Evolutionary conservation across 2,888 invertebrate species (phyloP), one percentile per base, ranked within the genome.

Genomic region (Fragum sueziense): DNA sequence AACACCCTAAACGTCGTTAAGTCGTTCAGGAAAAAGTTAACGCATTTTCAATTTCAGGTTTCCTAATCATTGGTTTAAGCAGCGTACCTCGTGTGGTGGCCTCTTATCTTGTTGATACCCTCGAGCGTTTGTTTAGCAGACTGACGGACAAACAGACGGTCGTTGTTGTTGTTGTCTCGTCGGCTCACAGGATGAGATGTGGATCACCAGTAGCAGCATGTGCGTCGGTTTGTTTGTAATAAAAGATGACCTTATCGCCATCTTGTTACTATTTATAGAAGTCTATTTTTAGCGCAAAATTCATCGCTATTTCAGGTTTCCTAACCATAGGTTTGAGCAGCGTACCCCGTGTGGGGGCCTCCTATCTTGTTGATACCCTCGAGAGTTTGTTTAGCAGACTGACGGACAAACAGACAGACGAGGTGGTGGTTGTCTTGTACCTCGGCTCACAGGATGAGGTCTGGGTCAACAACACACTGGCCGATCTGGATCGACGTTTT

Each of bases 321-420:
- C 70, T 83, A 14, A 83, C 83, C 0, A 61, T 83, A n/a, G 83
- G 83, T 3, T 31, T 83, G n/a, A 67, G 77, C 51, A 83, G 77
- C 20, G 83, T 83, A 14, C 83, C 83, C 9, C 33, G 83, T 17
- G 37, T 54, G 3, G 68, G 71, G 4, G 79, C 57, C 0, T 80
- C 59, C 11, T 83, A 83, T 27, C 65, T 83, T 0, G 22, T 59
- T 1, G 33, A 65, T 20, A 78, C 80, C 1, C 17, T 83, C 14
- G 33, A 27, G 7, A 75, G 75, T 14, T 52, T 83, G 52, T 47
- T 76, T 17, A 69, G 51, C 11, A 34, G 74, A n/a, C 70, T 82
- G 71, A 61, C 57, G 0, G 61, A 54, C 1, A 25, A 11, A 0
- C 76, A 82, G 34, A 79, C 65, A 57, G 34, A 37, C 0, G 67